These are phyloP conservation scores for Otus sunia DNA, from an alignment of 2,113 vertebrate species.

Conservation along the genomic window DNA sequence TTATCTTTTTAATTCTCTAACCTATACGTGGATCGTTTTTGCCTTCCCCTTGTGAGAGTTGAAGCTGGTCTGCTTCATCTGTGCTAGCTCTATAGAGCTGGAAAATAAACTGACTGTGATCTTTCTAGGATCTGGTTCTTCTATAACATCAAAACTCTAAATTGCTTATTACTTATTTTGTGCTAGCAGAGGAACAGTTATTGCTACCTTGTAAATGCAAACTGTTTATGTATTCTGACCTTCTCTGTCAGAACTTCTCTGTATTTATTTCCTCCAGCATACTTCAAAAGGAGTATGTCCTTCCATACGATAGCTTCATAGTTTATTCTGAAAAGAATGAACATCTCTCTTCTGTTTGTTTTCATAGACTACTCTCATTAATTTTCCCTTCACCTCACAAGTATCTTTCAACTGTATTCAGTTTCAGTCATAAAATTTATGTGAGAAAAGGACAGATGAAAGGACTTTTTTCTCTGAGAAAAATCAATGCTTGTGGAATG, in stretches of 20 bases:
- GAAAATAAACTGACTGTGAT: neutral
- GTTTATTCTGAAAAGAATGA: constrained; percentile 9
- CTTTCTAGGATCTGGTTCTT: neutral
- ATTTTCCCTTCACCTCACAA: neutral
- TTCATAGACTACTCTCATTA: neutral
- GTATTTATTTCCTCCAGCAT: neutral
- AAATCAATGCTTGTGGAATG: neutral
- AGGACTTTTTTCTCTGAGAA: neutral
- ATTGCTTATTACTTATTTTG: neutral
- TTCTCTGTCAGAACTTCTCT: neutral
- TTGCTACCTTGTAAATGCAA: neutral
- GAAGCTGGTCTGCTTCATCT: neutral
- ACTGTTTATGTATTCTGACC: constrained; percentile 3
- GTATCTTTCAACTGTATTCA: neutral
- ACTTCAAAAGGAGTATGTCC: neutral
- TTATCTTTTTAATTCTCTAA: constrained; percentile 18
- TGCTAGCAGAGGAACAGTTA: neutral
- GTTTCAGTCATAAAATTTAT: neutral
- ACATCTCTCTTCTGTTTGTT: neutral
- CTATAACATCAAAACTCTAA: neutral
- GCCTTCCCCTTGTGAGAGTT: neutral
- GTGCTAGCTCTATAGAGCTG: neutral
- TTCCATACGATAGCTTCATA: neutral
- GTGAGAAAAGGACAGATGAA: neutral
- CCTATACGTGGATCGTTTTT: neutral